Base-by-base conservation (phyloP, 2,797 vertebrate species). In the Peromyscus eremicus region DNA sequence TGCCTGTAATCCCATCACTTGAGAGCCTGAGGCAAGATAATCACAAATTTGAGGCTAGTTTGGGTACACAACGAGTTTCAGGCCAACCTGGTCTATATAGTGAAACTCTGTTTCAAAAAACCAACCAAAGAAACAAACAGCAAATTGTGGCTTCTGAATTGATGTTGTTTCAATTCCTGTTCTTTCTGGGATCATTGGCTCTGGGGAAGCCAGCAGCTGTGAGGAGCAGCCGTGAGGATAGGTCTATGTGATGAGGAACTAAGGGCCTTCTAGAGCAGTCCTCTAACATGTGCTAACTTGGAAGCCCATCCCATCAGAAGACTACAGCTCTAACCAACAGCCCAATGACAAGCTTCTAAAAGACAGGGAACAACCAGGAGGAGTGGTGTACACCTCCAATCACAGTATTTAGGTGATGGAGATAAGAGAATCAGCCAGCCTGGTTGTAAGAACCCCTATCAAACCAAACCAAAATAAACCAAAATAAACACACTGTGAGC, bases 251-350 rank as follows among this genome's bases (percentile, higher is more conserved):
- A 77, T 40, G 71, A 95, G 46, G 57, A 83, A 57, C 43, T 37
- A 9, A n/a, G 88, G 52, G 83, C 23, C 82, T 77, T n/a, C 55
- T 55, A 5, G 10, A 40, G 68, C 40, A 89, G 40, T 40, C 60
- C 52, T 57, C 0, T 34, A 60, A 89, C 23, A 55, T 46, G 32
- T 52, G 79, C 16, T 43, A 46, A 34, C 52, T 46, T 86, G n/a
- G 84, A 90, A 92, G 91, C 19, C 55, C 55, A 19, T 57, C 55
- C 77, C 49, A 73, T 93, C 19, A 32, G 75, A 94, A n/a, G 81
- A 81, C 40, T 27, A n/a, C 0, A 83, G 62, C 10, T 46, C 46
- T 32, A 92, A 40, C n/a, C 29, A 84, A 89, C 3, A 94, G 76
- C 21, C 77, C 52, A 27, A 82, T 2, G 16, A 29, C 23, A 92